Evolutionary conservation across 2,888 invertebrate species (phyloP), one percentile per base, ranked within the genome.

Genomic region (Therioaphis trifolii): DNA sequence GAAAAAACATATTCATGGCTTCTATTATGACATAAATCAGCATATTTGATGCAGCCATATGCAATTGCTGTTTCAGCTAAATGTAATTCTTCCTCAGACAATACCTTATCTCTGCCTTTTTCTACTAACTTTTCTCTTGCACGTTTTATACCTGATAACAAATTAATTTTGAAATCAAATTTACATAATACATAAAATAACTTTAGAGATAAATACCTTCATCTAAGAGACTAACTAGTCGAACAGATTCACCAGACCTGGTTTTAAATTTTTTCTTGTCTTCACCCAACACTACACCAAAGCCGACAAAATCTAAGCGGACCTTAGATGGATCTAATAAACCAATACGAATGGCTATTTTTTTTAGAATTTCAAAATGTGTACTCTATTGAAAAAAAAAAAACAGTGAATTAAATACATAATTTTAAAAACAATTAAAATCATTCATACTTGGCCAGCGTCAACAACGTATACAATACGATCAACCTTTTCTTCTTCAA

Each of bases 231-330:
- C 97, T 95, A 9, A 92, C 91, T 9, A 99, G 90, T 86, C 95
- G 93, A 0, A 99, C 94, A 0, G 98, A 97, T 85, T 98, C 99
- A 0, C 99, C 99, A 1, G 98, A 98, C 69, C 99, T 92, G 0
- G 99, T 99, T 89, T 99, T 99, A 88, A 99, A 99, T 89, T 99
- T 99, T 89, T 99, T 99, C 88, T 96, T 97, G 90, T 99, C 99
- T 89, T 98, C 99, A 18, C 99, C 99, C 3, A 99, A 90, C 0
- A 99, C 99, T 11, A 99, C 95, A 18, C 99, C 99, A 89, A 99
- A 99, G 1, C 94, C 94, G 18, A 99, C 96, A 90, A 97, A 96
- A 89, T 98, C 97, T 0, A 97, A 90, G 84, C 94, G 92, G 85
- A 92, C 92, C 84, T 89, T 89, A 0, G 88, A 87, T 9, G 92